Percentiles rank a stretch among this genome's conserved stretches.
Evolutionary conservation across 1,140 invertebrate species (phyloP).

Genomic region (Tetramorium parvispinum): DNA sequence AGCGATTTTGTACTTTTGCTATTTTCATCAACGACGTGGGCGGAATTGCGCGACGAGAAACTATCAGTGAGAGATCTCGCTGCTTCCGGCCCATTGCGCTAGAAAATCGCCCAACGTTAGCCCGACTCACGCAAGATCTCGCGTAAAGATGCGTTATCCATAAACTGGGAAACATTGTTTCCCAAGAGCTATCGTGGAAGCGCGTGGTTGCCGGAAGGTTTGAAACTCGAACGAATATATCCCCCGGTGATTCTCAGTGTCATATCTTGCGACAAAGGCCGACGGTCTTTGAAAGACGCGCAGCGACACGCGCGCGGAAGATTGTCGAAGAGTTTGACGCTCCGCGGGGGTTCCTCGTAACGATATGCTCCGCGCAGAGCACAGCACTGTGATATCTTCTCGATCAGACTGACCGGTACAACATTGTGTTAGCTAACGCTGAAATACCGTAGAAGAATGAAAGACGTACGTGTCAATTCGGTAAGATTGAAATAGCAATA

Average conservation of each 20-base stretch:
- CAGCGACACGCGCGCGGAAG: not conserved
- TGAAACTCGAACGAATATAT: not conserved
- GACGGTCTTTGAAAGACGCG: not conserved
- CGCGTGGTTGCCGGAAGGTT: not conserved
- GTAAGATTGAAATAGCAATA: not conserved
- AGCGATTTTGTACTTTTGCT: constrained; percentile 76
- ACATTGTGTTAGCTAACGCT: constrained; percentile 4
- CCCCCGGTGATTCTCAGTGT: constrained; percentile 4
- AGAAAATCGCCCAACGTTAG: not conserved
- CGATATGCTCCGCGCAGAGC: not conserved
- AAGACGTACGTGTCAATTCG: not conserved
- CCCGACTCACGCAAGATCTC: not conserved
- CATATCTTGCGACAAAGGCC: not conserved
- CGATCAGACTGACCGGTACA: constrained; percentile 14
- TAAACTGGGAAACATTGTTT: not conserved
- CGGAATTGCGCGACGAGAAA: constrained; percentile 51
- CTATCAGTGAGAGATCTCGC: constrained; percentile 31
- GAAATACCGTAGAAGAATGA: not conserved
- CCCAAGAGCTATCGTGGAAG: not conserved
- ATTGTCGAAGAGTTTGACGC: not conserved
- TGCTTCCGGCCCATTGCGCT: not conserved
- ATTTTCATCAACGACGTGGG: constrained; percentile 42
- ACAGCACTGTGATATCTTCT: constrained; percentile 48
- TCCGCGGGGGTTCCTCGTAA: not conserved
- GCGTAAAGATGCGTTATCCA: not conserved